Base-by-base conservation (phyloP, 1,140 invertebrate species). In the Hestina assimilis region DNA sequence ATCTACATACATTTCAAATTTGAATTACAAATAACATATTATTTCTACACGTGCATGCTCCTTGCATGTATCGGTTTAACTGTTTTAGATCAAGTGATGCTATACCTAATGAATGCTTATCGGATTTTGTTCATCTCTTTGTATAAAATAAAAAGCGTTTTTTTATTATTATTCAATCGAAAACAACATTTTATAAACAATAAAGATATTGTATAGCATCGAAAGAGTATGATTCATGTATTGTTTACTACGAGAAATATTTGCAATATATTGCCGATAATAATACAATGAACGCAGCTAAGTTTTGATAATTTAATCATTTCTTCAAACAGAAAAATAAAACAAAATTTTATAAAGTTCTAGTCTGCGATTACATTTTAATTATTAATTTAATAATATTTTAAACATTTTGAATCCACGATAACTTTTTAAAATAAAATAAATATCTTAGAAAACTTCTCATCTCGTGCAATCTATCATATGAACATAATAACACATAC, bases 1-100 rank as follows among this genome's bases (percentile, higher is more conserved):
- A 58, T 58, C 55, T 50, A 6, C 41, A 50, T 50, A 24, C 15
- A 40, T 56, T 29, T 56, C 11, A 28, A 21, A n/a, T 56, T 47
- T 29, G 8, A 57, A 48, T 48, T 57, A 23, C 17, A 41, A 48
- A 26, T 42, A 41, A 41, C 29, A 3, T 48, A 24, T 38, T 20
- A 17, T 15, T 48, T 38, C 24, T 38, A 57, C 23, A 47, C 54
- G 24, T 42, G 54, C 33, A 21, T 24, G 11, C 6, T n/a, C n/a
- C n/a, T n/a, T n/a, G n/a, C n/a, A n/a, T n/a, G n/a, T n/a, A n/a
- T n/a, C n/a, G n/a, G n/a, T n/a, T n/a, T n/a, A n/a, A n/a, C n/a
- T n/a, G n/a, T n/a, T n/a, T n/a, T n/a, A n/a, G n/a, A n/a, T n/a
- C n/a, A n/a, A n/a, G n/a, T n/a, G n/a, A n/a, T n/a, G n/a, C n/a